A percentile compares a stretch with the other conserved stretches of the same genome.
These are phyloP conservation scores for Corythaixoides concolor DNA, from an alignment of 2,113 vertebrate species.

Conservation along the genomic window DNA sequence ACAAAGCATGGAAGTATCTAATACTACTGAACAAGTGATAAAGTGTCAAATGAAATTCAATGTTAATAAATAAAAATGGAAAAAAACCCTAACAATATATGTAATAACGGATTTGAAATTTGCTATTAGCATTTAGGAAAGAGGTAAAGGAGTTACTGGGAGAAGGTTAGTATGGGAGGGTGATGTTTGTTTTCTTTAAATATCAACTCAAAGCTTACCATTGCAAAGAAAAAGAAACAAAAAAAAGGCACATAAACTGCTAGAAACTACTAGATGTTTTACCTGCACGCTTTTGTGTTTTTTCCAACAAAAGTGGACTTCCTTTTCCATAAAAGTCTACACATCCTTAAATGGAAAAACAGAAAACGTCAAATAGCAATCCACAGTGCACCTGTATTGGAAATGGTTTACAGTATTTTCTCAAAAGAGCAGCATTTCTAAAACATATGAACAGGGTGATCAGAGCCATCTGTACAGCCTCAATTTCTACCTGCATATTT, in stretches of 20 bases:
- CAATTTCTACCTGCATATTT: neutral
- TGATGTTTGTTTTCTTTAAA: neutral
- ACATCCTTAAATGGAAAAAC: neutral
- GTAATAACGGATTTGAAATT: neutral
- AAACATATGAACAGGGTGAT: neutral
- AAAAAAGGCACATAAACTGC: neutral
- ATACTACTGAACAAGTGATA: neutral
- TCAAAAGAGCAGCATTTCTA: neutral
- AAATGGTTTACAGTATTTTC: neutral
- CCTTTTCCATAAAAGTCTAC: neutral
- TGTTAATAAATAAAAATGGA: neutral
- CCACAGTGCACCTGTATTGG: too few species aligned
- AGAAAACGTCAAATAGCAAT: neutral
- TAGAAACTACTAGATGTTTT: neutral
- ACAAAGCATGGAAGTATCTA: neutral
- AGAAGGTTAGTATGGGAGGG: rapidly evolving
- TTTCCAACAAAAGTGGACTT: neutral
- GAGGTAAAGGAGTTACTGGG: neutral
- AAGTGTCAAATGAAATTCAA: neutral
- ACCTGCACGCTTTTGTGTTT: neutral
- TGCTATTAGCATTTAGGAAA: neutral
- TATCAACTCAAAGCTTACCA: neutral
- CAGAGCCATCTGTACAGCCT: neutral
- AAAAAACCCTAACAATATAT: neutral
- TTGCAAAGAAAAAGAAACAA: neutral